phyloP scores from a whole-genome alignment of 2,113 vertebrate species.

The Microcebus ravelobensis region DNA sequence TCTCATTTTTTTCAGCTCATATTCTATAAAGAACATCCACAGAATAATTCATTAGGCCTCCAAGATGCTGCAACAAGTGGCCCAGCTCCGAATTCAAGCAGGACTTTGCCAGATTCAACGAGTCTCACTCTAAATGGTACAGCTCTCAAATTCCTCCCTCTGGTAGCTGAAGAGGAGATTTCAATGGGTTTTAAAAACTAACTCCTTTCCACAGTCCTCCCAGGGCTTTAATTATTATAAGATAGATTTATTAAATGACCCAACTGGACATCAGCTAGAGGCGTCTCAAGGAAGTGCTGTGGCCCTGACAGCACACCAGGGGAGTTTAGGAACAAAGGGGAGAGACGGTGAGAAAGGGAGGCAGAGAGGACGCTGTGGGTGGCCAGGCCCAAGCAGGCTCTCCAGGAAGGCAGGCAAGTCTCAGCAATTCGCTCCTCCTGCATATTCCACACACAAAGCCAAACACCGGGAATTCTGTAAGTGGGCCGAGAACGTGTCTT shows the following conservation, averaged over 20 bases:
- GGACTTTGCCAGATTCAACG: rapidly evolving
- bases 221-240: neutral
- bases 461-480: neutral
- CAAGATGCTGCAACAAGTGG: neutral
- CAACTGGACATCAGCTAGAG: neutral
- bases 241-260: neutral
- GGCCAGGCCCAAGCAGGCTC: no score
- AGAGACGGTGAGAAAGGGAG: neutral
- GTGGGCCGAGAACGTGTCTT: neutral
- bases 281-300: rapidly evolving
- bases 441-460: neutral
- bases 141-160: neutral
- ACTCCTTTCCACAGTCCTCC: neutral
- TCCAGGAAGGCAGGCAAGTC: neutral
- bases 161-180: neutral
- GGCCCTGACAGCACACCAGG: rapidly evolving
- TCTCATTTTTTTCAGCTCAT: neutral
- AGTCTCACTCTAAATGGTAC: rapidly evolving
- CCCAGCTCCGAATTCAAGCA: neutral
- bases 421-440: neutral
- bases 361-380: neutral
- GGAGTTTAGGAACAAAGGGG: neutral
- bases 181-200: neutral
- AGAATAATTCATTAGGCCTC: neutral
- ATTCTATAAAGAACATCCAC: neutral